Evolutionary conservation across 2,888 invertebrate genomes (phyloP), one percentile per base, ranked within the genome.

Genomic region (Macaria notata): DNA sequence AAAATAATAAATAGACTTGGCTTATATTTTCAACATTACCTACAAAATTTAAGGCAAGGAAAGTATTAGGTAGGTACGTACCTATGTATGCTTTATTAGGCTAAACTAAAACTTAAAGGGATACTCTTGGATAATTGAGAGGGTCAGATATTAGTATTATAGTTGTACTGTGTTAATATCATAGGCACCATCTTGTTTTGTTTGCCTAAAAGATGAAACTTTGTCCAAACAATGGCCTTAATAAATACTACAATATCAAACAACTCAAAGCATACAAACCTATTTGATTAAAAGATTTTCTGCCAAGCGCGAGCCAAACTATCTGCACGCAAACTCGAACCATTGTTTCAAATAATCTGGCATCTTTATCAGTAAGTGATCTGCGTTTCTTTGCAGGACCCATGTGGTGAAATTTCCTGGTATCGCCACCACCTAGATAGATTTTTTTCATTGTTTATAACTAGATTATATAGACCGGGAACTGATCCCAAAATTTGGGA

Each of bases 301-400:
- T 85, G 53, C 93, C 92, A 43, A 94, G 77, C 30, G 94, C 93
- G 62, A 94, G 86, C 94, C 94, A 95, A 39, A 94, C 92, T 47
- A 94, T 92, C 70, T 94, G 92, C 46, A 93, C 92, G 48, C 93
- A 85, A 77, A 94, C 84, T 55, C 92, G 85, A 46, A 94, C 78
- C 19, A 95, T 74, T 5, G 91, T 89, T 76, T 95, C 94, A 66
- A 92, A 93, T 54, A 94, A 78, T 61, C 93, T 83, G 31, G 94
- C 88, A 72, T 94, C 95, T 75, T 93, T 93, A 67, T 94, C 94
- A n/a, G 93, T 92, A 59, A 93, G 78, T 0, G 94, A 94, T 49
- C 82, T 83, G 44, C 92, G 84, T 69, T 93, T 92, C 65, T 93
- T 92, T 56, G 84, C 79, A n/a, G 86, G 81, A 9, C 90, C 91